These are phyloP conservation scores for Doris montereyensis DNA, from an alignment of 2,888 invertebrate genomes.

Conservation along the genomic window DNA sequence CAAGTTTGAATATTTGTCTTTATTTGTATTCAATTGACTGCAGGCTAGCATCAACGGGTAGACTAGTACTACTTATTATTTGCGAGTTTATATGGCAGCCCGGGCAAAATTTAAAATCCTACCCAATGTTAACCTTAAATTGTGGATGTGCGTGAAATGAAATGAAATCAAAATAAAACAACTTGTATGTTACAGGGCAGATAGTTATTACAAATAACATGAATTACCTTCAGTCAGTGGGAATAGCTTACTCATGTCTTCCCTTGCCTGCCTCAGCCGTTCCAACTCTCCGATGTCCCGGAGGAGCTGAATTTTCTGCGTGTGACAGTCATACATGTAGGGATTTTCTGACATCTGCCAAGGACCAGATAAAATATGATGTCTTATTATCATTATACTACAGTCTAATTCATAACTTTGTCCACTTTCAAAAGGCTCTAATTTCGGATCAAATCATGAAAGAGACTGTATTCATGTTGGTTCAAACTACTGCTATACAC, in stretches of 20 bases:
- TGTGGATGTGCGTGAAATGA: neutral
- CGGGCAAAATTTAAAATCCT: no score
- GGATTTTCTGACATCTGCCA: constrained; percentile 77
- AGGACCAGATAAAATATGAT: constrained; percentile 7
- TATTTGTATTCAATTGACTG: no score
- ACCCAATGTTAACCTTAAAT: no score
- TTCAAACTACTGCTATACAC: no score
- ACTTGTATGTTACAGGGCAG: neutral
- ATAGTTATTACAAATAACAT: no score
- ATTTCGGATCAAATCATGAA: neutral
- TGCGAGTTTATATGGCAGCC: no score
- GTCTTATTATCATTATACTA: no score
- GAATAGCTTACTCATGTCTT: constrained; percentile 81
- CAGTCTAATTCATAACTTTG: no score
- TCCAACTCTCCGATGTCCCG: constrained; percentile 82
- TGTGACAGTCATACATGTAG: constrained; percentile 82
- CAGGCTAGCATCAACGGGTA: no score
- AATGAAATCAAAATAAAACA: neutral
- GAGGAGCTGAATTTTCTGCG: constrained; percentile 79
- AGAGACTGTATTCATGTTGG: neutral
- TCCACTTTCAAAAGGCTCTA: neutral
- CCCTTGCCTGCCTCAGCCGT: constrained; percentile 82
- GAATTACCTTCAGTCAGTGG: constrained; percentile 79
- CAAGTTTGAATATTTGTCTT: no score
- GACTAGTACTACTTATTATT: no score